A percentile compares a stretch with the other conserved stretches of the same genome.
phyloP scores from a whole-genome alignment of 2,888 invertebrate species.

The Anorthoa munda region DNA sequence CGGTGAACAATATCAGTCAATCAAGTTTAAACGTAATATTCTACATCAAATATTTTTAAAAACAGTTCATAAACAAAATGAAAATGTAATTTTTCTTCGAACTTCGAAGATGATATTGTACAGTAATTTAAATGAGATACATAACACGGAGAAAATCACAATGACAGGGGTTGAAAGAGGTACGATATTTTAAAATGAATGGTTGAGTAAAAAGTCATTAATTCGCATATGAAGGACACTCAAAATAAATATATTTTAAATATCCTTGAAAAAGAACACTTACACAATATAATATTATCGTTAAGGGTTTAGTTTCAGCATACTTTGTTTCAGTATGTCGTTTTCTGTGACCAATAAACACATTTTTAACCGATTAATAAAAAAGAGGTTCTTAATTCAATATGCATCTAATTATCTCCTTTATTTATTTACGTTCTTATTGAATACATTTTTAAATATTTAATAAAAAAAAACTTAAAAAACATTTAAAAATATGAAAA shows the following conservation, averaged over 20 bases:
- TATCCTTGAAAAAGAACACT: neutral
- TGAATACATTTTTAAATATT: no score
- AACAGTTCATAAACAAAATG: neutral
- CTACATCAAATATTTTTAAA: neutral
- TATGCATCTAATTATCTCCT: no score
- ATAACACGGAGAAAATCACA: neutral
- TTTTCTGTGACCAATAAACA: no score
- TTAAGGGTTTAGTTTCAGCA: no score
- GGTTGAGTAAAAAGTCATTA: neutral
- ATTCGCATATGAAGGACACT: neutral
- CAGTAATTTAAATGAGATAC: conserved; percentile 7
- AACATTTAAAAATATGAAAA: no score
- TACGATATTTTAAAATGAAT: neutral
- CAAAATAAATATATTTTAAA: no score
- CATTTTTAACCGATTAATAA: no score
- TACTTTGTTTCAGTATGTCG: no score
- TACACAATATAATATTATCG: no score
- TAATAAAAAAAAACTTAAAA: no score
- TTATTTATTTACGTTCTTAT: no score
- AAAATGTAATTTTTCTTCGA: neutral
- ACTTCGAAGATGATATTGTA: neutral
- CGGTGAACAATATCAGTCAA: neutral
- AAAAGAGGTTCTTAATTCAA: no score
- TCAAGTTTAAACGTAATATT: neutral
- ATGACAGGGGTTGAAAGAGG: conserved; percentile 8